A percentile compares a stretch with the other conserved stretches of the same genome.
Evolutionary conservation across 37 sponge, comb jelly and placozoan genomes (phyloP).

Genomic region (Theonella swinhoei): DNA sequence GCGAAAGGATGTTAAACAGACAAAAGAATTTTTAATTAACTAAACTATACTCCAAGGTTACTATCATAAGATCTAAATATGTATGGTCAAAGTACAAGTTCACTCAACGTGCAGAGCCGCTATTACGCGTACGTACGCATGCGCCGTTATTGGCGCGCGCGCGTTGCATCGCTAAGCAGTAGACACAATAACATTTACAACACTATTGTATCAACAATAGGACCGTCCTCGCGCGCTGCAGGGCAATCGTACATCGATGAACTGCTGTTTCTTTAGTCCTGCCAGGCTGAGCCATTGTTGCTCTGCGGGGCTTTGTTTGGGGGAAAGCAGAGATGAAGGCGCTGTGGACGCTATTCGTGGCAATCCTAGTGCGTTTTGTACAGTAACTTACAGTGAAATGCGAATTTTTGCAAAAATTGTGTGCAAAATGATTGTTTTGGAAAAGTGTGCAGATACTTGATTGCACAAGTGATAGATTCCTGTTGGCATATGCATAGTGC

Average conservation of each 20-base stretch:
- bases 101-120: neutral
- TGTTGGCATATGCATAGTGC: neutral
- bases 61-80: neutral
- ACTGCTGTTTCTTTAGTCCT: neutral
- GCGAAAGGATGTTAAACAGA: too few relatives aligned
- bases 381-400: neutral
- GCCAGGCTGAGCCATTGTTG: neutral
- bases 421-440: neutral
- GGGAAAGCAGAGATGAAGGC: neutral
- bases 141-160: too few relatives aligned
- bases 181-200: neutral
- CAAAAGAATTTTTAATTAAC: too few relatives aligned
- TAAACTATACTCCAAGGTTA: neutral
- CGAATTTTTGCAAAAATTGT: neutral
- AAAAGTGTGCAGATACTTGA: too few relatives aligned
- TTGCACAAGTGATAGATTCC: neutral
- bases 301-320: neutral
- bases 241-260: neutral
- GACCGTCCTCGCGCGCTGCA: neutral
- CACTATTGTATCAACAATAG: neutral
- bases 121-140: too few relatives aligned
- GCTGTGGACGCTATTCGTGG: neutral
- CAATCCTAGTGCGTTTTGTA: neutral
- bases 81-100: neutral
- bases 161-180: neutral